Conservation (phyloP, 2,888 invertebrate species). For the Herminia tarsipennalis region DNA sequence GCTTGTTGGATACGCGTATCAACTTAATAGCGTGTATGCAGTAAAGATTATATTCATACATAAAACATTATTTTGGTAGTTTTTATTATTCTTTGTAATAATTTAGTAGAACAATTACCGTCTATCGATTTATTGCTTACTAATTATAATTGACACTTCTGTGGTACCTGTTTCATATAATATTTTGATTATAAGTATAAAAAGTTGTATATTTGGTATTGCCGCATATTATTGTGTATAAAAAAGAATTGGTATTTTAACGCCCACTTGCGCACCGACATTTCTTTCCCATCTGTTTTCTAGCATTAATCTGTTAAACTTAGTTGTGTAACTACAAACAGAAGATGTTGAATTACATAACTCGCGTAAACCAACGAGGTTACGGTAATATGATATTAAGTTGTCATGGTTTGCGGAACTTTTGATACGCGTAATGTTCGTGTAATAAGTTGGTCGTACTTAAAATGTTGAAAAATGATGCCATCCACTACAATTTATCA, state of each 20-base stretch:
- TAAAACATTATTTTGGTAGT: conserved; percentile 16
- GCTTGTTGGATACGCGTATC: conserved; percentile 14
- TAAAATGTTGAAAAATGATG: too few species aligned
- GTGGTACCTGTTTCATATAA: too few species aligned
- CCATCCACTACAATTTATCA: too few species aligned
- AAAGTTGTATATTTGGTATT: conserved; percentile 15
- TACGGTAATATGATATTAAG: not conserved
- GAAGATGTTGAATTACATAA: conserved; percentile 34
- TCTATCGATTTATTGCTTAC: not conserved
- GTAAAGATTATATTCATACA: conserved; percentile 12
- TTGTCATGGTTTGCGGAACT: conserved; percentile 1
- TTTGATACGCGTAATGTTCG: not conserved
- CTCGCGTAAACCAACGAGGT: conserved; percentile 19
- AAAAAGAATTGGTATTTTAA: conserved; percentile 63
- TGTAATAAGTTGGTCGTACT: too few species aligned
- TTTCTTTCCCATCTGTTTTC: conserved; percentile 66
- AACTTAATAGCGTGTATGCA: conserved; percentile 7
- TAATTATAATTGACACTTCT: conserved; percentile 17
- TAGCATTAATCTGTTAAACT: conserved; percentile 61
- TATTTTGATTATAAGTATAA: too few species aligned
- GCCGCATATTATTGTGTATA: conserved; percentile 50
- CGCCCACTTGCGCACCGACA: conserved; percentile 59
- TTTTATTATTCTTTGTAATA: conserved; percentile 24
- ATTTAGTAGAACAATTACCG: conserved; percentile 12
- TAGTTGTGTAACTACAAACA: conserved; percentile 58